Conservation (phyloP, 2,888 invertebrate species). For the Lagria hirta region DNA sequence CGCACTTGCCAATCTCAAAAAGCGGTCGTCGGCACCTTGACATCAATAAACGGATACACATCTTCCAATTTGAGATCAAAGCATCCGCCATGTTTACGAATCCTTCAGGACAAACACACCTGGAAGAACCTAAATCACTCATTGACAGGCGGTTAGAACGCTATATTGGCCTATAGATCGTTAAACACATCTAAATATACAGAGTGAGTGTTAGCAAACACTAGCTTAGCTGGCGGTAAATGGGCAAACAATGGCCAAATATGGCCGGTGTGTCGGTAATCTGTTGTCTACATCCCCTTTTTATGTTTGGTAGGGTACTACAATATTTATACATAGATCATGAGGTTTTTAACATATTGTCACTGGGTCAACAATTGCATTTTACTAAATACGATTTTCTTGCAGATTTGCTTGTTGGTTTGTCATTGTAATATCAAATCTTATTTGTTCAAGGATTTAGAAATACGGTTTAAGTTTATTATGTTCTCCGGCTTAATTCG, state of each 20-base stretch:
- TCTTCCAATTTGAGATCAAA: conserved; percentile 43
- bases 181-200: conserved; percentile 41
- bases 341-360: conserved; percentile 28
- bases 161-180: conserved; percentile 24
- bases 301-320: conserved; percentile 48
- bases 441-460: no score
- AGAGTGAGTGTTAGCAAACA: conserved; percentile 51
- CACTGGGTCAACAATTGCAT: conserved; percentile 7
- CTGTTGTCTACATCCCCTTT: conserved; percentile 52
- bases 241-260: conserved; percentile 52
- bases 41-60: conserved; percentile 34
- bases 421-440: no score
- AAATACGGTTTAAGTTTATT: no score
- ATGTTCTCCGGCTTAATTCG: no score
- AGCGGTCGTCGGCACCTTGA: conserved; percentile 32
- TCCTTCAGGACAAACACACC: conserved; percentile 52
- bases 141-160: conserved; percentile 45
- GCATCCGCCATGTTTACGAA: conserved; percentile 48
- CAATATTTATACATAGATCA: conserved; percentile 51
- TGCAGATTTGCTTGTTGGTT: conserved; percentile 1
- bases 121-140: conserved; percentile 51
- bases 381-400: conserved; percentile 11
- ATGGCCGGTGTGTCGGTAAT: conserved; percentile 49
- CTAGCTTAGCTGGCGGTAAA: conserved; percentile 54
- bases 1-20: conserved; percentile 45